Base-by-base conservation (phyloP, 2,113 vertebrate species). In the Carassius auratus region DNA sequence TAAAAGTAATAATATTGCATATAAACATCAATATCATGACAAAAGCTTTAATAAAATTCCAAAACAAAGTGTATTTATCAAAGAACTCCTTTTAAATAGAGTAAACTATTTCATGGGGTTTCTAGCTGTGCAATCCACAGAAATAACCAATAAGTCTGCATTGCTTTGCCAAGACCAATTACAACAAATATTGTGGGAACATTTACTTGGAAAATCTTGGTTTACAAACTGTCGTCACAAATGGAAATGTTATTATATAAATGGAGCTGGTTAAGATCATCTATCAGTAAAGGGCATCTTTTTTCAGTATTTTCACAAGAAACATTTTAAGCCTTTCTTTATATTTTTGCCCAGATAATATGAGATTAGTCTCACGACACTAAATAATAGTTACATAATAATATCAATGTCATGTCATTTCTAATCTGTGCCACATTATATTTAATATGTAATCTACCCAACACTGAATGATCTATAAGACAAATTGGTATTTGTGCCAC, bases 181-280 rank as follows among this genome's bases (percentile, higher is more conserved):
- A 81, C 78, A 66, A 45, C 6, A 80, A 64, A 64, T n/a, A 66
- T 26, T 64, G 78, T 48, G 8, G 38, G 61, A 50, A 66, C 12
- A 66, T 4, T 48, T 26, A 13, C 9, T 42, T 61, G 33, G 76
- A 59, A 61, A 61, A 61, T 19, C 4, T 61, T 78, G 77, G 5
- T 79, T 23, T 21, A 14, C 33, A 59, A 62, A 62, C 19, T 76
- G 71, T 52, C 14, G 23, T 30, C 42, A 76, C 75, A 76, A 76
- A 30, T 17, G 55, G 10, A 10, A 38, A 79, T 19, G 55, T 6
- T 23, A 48, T 23, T 45, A 30, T 21, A 77, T 77, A 23, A 79
- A 62, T 52, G 55, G 48, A 76, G n/a, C 48, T 76, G 14, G 48
- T 13, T 30, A 10, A 33, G 23, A 55, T n/a, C 5, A 1, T 13